A percentile compares a stretch with the other conserved stretches of the same genome.
phyloP scores from a whole-genome alignment of 2,888 invertebrate genomes.

The Miltochrista miniata region DNA sequence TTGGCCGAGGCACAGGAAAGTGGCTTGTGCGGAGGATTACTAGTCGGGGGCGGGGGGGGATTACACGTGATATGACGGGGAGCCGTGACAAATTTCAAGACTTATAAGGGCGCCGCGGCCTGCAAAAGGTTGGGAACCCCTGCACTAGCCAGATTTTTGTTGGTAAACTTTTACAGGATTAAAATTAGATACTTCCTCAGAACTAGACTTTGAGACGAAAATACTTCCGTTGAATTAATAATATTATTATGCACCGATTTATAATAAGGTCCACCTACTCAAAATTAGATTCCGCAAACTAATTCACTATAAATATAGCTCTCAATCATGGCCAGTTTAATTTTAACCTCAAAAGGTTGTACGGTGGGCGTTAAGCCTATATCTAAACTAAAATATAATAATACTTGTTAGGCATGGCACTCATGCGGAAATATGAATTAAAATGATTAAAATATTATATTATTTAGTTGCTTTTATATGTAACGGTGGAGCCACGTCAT shows the following conservation, averaged over 20 bases:
- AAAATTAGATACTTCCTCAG: too few species aligned
- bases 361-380: slow-evolving; percentile 27
- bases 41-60: too few species aligned
- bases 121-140: too few species aligned
- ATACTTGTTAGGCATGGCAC: slow-evolving; percentile 8
- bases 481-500: slow-evolving; percentile 44
- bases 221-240: too few species aligned
- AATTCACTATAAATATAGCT: slow-evolving; percentile 17
- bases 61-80: too few species aligned
- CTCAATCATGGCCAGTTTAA: slow-evolving; percentile 34
- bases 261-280: slow-evolving; percentile 42
- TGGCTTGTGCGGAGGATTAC: too few species aligned
- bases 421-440: slow-evolving; percentile 43
- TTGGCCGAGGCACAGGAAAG: too few species aligned
- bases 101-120: too few species aligned
- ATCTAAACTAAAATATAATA: slow-evolving; percentile 9
- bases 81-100: too few species aligned
- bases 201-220: too few species aligned
- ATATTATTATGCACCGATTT: slow-evolving; percentile 40
- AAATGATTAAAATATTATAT: slow-evolving; percentile 29
- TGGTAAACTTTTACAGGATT: too few species aligned
- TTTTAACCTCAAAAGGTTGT: slow-evolving; percentile 24
- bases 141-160: too few species aligned
- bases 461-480: slow-evolving; percentile 17
- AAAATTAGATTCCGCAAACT: slow-evolving; percentile 55